Evolutionary conservation across 2,888 invertebrate species (phyloP).

Genomic region (Gastrophysa polygoni): DNA sequence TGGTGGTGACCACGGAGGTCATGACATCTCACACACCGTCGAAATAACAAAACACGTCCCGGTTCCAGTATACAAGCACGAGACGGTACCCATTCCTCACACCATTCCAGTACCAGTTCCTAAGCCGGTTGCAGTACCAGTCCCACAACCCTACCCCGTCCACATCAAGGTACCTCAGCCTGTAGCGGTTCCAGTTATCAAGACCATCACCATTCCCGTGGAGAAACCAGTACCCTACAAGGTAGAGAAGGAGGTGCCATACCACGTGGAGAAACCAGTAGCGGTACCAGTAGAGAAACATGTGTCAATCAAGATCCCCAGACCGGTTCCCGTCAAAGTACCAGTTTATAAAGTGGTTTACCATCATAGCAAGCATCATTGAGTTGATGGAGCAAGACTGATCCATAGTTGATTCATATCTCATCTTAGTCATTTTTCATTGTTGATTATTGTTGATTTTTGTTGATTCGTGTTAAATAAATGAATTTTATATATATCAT

Average conservation of each 20-base stretch:
- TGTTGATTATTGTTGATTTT: constrained; percentile 32
- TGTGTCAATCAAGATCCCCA: constrained; percentile 70
- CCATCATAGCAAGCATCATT: constrained; percentile 67
- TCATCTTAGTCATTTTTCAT: constrained; percentile 31
- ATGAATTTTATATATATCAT: constrained; percentile 11
- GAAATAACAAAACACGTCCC: constrained; percentile 71
- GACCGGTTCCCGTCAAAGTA: constrained; percentile 73
- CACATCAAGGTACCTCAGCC: constrained; percentile 72
- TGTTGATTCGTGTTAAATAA: constrained; percentile 24
- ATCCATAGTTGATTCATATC: constrained; percentile 26
- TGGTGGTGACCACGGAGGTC: constrained; percentile 49
- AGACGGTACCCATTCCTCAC: constrained; percentile 58
- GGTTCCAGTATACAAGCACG: constrained; percentile 62
- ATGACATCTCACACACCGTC: constrained; percentile 64
- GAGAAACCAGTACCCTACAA: constrained; percentile 76
- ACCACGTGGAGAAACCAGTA: constrained; percentile 71
- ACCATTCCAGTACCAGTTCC: constrained; percentile 68
- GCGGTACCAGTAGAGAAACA: constrained; percentile 74
- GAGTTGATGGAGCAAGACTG: constrained; percentile 46
- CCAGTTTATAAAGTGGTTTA: constrained; percentile 75
- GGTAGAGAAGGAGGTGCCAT: constrained; percentile 69
- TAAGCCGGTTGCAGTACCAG: constrained; percentile 70
- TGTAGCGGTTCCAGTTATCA: constrained; percentile 71
- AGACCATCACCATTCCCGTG: constrained; percentile 71
- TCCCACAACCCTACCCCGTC: constrained; percentile 73